Evolutionary conservation across 2,888 invertebrate species (phyloP), one percentile per base, ranked within the genome.

Genomic region (Iselma pallidipennis): DNA sequence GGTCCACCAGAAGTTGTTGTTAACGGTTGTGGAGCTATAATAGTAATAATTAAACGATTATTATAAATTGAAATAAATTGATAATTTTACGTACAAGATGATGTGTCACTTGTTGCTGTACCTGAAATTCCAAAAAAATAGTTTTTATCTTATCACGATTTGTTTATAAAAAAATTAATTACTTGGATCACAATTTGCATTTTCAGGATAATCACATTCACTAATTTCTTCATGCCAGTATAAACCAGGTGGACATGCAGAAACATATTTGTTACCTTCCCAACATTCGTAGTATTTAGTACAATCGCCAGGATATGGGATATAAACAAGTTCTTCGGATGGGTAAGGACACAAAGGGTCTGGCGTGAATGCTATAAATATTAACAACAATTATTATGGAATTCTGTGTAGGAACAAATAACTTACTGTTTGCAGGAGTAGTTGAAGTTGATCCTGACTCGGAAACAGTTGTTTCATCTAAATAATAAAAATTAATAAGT

Each of bases 151-250:
- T n/a, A n/a, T n/a, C n/a, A n/a, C n/a, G n/a, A n/a, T n/a, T n/a
- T n/a, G n/a, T n/a, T n/a, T n/a, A n/a, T n/a, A 4, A 33, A 14
- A 14, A n/a, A 33, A 12, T 31, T n/a, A 31, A 31, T 31, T 31
- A 49, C 49, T 49, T 49, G 25, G 10, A 12, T 12, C 45, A 28
- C 59, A 59, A 5, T 53, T 21, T 9, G 54, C 59, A 14, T 51
- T 28, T 26, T 28, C 51, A 1, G 1, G 5, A n/a, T 51, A 23
- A 26, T 51, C 51, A 28, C 51, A 51, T 12, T 52, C 26, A 14
- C n/a, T 52, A 7, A 57, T 45, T 31, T 16, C 37, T 12, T 45
- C n/a, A 25, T 61, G 52, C 61, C 61, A 61, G 52, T 52, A 61
- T 28, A 61, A 26, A 6, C 37, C 57, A 9, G 29, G 21, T 19